Conservation (phyloP, 2,888 invertebrate genomes). For the Mimas tiliae region DNA sequence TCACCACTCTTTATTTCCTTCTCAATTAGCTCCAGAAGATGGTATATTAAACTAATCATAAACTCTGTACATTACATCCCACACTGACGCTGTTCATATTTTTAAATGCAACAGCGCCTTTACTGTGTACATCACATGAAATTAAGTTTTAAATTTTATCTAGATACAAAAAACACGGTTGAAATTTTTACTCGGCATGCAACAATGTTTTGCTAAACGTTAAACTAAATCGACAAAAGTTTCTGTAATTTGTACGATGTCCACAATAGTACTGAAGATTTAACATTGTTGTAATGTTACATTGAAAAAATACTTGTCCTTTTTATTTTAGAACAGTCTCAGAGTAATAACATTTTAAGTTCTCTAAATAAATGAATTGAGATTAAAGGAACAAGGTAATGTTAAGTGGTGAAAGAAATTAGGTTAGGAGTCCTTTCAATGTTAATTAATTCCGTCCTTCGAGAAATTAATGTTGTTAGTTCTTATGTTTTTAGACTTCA, state of each 20-base stretch:
- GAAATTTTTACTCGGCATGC: background rate
- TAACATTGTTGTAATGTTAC: constrained; percentile 7
- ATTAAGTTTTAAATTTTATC: background rate
- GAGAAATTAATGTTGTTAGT: background rate
- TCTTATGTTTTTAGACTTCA: background rate
- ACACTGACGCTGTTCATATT: background rate
- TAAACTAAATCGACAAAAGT: constrained; percentile 13
- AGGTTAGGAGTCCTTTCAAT: background rate
- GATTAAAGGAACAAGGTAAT: background rate
- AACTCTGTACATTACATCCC: background rate
- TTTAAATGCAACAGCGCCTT: background rate
- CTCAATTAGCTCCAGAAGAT: too few relatives aligned
- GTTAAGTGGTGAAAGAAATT: constrained; percentile 2
- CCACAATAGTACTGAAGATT: background rate
- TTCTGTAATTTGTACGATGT: constrained; percentile 16
- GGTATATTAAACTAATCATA: too few relatives aligned
- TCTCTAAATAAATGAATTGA: background rate
- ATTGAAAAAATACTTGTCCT: background rate
- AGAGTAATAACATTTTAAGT: constrained; percentile 3
- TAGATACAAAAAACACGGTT: constrained; percentile 12
- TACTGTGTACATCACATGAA: background rate
- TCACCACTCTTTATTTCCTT: too few relatives aligned
- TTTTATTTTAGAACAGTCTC: constrained; percentile 3
- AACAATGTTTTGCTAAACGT: constrained; percentile 17
- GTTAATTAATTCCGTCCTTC: background rate